Conservation (phyloP, 2,888 invertebrate species). For the Apoderus coryli region DNA sequence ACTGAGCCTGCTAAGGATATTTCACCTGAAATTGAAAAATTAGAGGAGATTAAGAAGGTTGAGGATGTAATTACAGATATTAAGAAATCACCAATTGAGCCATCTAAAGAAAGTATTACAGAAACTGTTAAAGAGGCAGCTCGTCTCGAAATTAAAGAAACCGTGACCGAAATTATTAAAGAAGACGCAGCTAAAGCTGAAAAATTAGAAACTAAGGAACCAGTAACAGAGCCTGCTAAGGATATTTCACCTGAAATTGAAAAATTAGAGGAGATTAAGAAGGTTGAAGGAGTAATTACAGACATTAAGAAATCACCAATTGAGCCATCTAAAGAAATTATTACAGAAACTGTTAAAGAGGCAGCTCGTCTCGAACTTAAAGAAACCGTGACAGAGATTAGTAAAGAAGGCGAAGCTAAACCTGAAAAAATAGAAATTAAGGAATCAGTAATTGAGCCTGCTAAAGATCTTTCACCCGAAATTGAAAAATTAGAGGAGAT, state of each 20-base stretch:
- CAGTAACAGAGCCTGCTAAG: not conserved
- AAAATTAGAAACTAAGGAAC: slow-evolving; percentile 2
- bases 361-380: too few relatives aligned
- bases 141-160: slow-evolving; percentile 1
- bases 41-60: not conserved
- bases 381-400: too few relatives aligned
- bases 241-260: not conserved
- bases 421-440: slow-evolving; percentile 3
- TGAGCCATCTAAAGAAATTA: not conserved
- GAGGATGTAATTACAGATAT: not conserved
- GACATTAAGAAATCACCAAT: not conserved
- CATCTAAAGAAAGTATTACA: not conserved
- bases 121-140: not conserved
- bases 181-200: not conserved
- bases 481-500: not conserved
- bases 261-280: not conserved
- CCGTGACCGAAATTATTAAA: not conserved
- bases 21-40: not conserved
- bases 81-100: not conserved
- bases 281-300: not conserved
- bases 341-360: not conserved
- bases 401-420: too few relatives aligned
- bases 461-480: not conserved
- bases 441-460: not conserved
- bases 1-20: not conserved